Base-by-base conservation (phyloP, 1,140 invertebrate species). In the Brachionus manjavacas region DNA sequence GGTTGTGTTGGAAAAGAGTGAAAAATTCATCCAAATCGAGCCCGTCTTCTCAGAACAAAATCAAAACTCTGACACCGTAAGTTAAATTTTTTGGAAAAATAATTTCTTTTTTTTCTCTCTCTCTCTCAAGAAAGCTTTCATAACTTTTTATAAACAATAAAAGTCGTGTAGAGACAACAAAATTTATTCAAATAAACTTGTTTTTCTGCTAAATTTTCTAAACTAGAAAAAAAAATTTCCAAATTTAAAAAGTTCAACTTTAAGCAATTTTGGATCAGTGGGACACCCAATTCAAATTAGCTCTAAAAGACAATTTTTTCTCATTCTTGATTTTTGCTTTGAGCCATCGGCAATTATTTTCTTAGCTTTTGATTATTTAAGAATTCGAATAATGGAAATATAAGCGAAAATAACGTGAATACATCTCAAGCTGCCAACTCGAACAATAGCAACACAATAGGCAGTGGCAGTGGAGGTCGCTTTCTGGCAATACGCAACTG, bases 401-500 rank as follows among this genome's bases (percentile, higher is more conserved):
- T 60, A 23, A 60, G 3, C 20, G 52, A 60, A 60, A 60, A 60
- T 60, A 60, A 20, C 8, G 20, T 20, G 9, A 60, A 60, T 60
- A 9, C 52, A 20, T 16, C 52, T 20, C 52, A 60, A 60, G 16
- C 16, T 9, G 52, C n/a, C 9, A 70, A 70, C 23, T 35, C 66
- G 35, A 76, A 76, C 20, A 76, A 76, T 76, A 49, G 20, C n/a
- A 76, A 76, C 20, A 76, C 68, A 31, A 80, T 49, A 12, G 9
- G 28, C 14, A 39, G 20, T 52, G 79, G 49, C 25, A 64, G 79
- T 64, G 52, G 64, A 43, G 79, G 79, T 14, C 23, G 79, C n/a
- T 81, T 81, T 81, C 35, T 81, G 41, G 79, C 79, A 25, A 81
- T 81, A 14, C 20, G 79, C 55, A 81, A 81, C 23, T 81, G 79